Percentiles rank a stretch among this genome's conserved stretches.
These are phyloP conservation scores for Chelmon rostratus DNA, from an alignment of 2,797 vertebrate species.

Conservation along the genomic window DNA sequence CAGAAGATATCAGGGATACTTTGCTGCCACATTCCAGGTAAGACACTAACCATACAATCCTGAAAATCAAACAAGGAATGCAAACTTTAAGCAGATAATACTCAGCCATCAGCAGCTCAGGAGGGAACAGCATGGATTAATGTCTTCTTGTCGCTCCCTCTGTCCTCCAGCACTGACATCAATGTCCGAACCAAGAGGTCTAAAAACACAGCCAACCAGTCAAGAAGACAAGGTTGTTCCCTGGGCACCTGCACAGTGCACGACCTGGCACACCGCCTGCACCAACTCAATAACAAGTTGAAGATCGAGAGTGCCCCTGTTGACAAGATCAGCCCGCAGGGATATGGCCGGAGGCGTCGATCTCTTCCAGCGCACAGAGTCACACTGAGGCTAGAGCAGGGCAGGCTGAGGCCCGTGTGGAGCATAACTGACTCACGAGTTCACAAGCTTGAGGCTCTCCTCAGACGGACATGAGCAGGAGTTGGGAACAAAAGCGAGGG, in stretches of 20 bases:
- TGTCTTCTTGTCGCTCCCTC: slow-evolving; percentile 38
- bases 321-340: slow-evolving; percentile 90
- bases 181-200: slow-evolving; percentile 92
- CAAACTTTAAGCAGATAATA: slow-evolving; percentile 8
- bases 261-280: slow-evolving; percentile 91
- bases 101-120: slow-evolving; percentile 1
- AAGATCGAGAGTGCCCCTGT: slow-evolving; percentile 87
- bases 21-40: slow-evolving; percentile 90
- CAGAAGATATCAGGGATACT: slow-evolving; percentile 88
- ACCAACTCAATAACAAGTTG: slow-evolving; percentile 88
- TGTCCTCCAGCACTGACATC: slow-evolving; percentile 81
- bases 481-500: slow-evolving; percentile 62
- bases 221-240: slow-evolving; percentile 86
- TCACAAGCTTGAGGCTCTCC: slow-evolving; percentile 81
- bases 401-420: slow-evolving; percentile 81
- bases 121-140: slow-evolving; percentile 56
- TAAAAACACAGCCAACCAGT: slow-evolving; percentile 86
- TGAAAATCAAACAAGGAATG: slow-evolving; percentile 18
- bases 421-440: slow-evolving; percentile 76
- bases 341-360: slow-evolving; percentile 93
- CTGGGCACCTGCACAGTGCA: slow-evolving; percentile 95
- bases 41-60: slow-evolving; percentile 41
- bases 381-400: slow-evolving; percentile 71
- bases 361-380: slow-evolving; percentile 78
- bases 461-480: slow-evolving; percentile 80